Evolutionary conservation across 2,888 invertebrate species (phyloP), one percentile per base, ranked within the genome.

Genomic region (Eristalis intricaria): DNA sequence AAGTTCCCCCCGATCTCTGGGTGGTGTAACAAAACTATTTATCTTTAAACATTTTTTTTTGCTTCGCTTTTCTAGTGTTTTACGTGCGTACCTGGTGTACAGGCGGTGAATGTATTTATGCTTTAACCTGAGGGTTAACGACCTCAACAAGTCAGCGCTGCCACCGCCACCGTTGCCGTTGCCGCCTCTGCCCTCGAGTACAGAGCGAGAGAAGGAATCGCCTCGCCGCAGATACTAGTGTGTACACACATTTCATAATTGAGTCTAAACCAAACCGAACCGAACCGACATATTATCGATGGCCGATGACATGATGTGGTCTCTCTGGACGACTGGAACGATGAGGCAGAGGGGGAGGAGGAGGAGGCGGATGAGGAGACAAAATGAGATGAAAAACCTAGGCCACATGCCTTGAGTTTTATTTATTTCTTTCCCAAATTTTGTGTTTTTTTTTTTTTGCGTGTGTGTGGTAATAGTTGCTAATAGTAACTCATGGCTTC

Each of bases 381-480:
- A 3, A 40, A 61, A 43, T 22, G 19, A 68, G 15, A 60, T 19
- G 63, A 19, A 4, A 60, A 64, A 64, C 26, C 15, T 29, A 26
- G 43, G 22, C 40, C 40, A 65, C 73, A 73, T 22, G 43, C 22
- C 32, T 63, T 22, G 35, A 13, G 29, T 63, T 63, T n/a, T 15
- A 29, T 4, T 61, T 43, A 22, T 66, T 76, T 60, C 29, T 43
- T 60, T 43, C n/a, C n/a, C 43, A 15, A 43, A 40, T 61, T 69
- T 19, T 35, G 19, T 69, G 29, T 64, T 40, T 56, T 69, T 69
- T 40, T 38, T 69, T 64, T 80, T 81, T 43, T 74, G 61, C 71
- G 63, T 71, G 76, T 73, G 84, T 81, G 76, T 73, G 84, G 65
- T 84, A 80, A 84, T 80, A 80, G 84, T 84, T 84, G 84, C 84